phyloP scores from a whole-genome alignment of 2,797 vertebrate genomes.

The Limosa lapponica region DNA sequence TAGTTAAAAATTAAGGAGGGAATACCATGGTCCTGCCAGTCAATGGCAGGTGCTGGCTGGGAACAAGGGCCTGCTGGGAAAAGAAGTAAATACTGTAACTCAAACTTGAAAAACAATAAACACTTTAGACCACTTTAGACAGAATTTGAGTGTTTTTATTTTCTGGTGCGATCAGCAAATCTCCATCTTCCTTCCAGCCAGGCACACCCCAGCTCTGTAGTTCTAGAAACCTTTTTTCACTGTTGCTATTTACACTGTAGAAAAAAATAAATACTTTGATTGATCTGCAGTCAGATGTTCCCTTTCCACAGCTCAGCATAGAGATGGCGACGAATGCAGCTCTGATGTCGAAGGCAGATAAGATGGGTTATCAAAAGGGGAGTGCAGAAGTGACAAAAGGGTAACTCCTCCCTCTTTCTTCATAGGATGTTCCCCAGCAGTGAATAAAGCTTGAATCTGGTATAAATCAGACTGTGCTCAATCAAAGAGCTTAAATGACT shows the following conservation, averaged over 20 bases:
- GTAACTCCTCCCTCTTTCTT: not conserved
- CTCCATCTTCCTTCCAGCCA: not conserved
- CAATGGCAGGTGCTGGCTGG: not conserved
- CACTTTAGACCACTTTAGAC: not conserved
- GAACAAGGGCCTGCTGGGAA: not conserved
- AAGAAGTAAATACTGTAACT: not conserved
- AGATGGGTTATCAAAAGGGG: not conserved
- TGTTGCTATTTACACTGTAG: not conserved
- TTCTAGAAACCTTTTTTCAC: not conserved
- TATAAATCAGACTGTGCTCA: not conserved
- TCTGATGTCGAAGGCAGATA: slow-evolving; percentile 4
- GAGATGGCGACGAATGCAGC: not conserved
- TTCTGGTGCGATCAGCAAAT: not conserved
- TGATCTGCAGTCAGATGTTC: not conserved
- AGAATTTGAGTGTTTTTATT: not conserved
- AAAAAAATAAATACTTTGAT: not conserved
- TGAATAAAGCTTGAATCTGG: not conserved
- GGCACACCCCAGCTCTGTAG: not conserved
- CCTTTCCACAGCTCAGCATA: not conserved
- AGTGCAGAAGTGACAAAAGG: not conserved
- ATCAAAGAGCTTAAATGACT: not conserved
- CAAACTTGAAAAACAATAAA: not conserved
- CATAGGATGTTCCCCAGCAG: not conserved
- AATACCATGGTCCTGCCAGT: not conserved
- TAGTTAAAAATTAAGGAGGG: not conserved